Evolutionary conservation across 2,113 vertebrate genomes (phyloP), one percentile per base, ranked within the genome.

Genomic region (Corythoichthys intestinalis): DNA sequence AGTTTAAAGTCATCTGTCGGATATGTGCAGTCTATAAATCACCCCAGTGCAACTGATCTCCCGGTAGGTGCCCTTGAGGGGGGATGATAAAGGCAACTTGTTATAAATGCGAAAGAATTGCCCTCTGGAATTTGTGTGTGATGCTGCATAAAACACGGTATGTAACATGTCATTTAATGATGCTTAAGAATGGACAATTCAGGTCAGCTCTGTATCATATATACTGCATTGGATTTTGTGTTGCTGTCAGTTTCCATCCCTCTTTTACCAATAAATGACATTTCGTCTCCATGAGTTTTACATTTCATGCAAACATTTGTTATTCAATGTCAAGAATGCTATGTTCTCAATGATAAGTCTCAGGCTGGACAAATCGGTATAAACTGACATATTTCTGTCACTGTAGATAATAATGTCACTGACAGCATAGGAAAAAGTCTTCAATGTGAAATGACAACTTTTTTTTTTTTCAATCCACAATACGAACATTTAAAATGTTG

Each of bases 21-120:
- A 47, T 76, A 61, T 57, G 52, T 65, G 76, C 65, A 58, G 74
- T 54, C n/a, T 64, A 78, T 82, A 78, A 84, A 81, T 84, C 82
- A 63, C 59, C 5, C 58, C 14, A n/a, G 10, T 12, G n/a, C 41
- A 47, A n/a, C 60, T 46, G 39, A 20, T 34, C 35, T 58, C 35
- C 35, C 35, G 13, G 12, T 35, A 38, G 35, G 56, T 63, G 20
- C 61, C 20, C 41, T 63, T 63, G 61, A 63, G 61, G n/a, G n/a
- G 41, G n/a, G 17, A 28, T 14, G 17, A 20, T 20, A 13, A n/a
- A 62, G 14, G 4, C 3, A 61, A 44, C 12, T 20, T 20, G 39
- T 20, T 62, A 44, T 4, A 20, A 12, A 62, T 4, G 2, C 2
- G n/a, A 46, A 46, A n/a, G 9, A 61, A 41, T 8, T n/a, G 20